Conservation (phyloP, 2,888 invertebrate species). For the Empis livida region DNA sequence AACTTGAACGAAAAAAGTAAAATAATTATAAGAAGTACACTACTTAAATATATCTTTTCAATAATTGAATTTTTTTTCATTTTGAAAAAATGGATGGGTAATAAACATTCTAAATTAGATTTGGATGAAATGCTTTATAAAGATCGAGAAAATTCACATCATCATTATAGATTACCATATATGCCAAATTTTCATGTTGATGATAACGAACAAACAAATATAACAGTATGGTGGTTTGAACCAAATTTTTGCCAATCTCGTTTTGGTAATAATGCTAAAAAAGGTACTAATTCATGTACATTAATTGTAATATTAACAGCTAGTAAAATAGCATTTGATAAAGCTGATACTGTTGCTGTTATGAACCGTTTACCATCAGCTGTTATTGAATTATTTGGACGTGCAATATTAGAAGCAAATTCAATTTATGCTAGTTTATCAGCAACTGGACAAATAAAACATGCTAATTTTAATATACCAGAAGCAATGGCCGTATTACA, state of each 20-base stretch:
- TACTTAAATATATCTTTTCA: too few relatives aligned
- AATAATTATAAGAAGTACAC: too few relatives aligned
- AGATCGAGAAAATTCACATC: too few relatives aligned
- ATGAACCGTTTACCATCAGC: slow-evolving; percentile 21
- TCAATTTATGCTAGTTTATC: slow-evolving; percentile 39
- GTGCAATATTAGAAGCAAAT: slow-evolving; percentile 47
- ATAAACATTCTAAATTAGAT: too few relatives aligned
- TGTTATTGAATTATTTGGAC: slow-evolving; percentile 39
- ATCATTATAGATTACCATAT: too few relatives aligned
- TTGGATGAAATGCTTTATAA: too few relatives aligned
- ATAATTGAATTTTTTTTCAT: too few relatives aligned
- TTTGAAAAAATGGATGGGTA: too few relatives aligned
- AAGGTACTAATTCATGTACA: slow-evolving; percentile 48
- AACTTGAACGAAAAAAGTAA: too few relatives aligned
- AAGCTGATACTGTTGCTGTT: slow-evolving; percentile 10
- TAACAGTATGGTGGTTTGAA: slow-evolving; percentile 43
- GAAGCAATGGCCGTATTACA: slow-evolving; percentile 39
- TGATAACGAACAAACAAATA: slow-evolving; percentile 7
- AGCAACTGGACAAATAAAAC: slow-evolving; percentile 29
- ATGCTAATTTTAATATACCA: slow-evolving; percentile 41
- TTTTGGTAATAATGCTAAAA: slow-evolving; percentile 38
- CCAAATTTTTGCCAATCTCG: slow-evolving; percentile 45
- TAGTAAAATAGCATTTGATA: slow-evolving; percentile 29
- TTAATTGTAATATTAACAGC: slow-evolving; percentile 46
- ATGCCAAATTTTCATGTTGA: too few relatives aligned